Evolutionary conservation across 2,113 vertebrate genomes (phyloP).

Genomic region (Brachyhypopomus occidentalis): DNA sequence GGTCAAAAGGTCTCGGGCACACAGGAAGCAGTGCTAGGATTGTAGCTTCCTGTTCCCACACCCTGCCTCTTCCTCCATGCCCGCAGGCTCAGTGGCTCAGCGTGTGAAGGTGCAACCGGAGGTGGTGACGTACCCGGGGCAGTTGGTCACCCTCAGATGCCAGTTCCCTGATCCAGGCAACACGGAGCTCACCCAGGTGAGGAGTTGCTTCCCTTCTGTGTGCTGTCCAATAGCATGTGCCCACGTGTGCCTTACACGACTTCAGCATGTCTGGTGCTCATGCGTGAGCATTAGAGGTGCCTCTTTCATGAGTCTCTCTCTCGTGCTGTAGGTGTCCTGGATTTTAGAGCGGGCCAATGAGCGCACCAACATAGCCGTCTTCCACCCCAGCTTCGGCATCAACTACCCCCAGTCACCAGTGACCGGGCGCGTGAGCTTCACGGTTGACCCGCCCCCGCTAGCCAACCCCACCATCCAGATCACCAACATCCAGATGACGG

Average conservation of each 20-base stretch:
- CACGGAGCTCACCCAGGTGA: conserved; percentile 68
- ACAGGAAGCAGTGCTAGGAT: conserved; percentile 6
- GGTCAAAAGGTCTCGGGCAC: background rate
- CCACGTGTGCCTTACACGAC: background rate
- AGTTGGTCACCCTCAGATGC: conserved; percentile 76
- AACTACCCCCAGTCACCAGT: conserved; percentile 72
- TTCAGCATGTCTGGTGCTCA: too few relatives aligned
- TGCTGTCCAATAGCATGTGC: too few relatives aligned
- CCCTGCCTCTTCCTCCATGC: conserved; percentile 6
- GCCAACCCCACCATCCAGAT: conserved; percentile 78
- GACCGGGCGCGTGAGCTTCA: conserved; percentile 69
- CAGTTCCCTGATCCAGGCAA: conserved; percentile 65
- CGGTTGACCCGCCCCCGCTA: conserved; percentile 50
- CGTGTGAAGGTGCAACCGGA: conserved; percentile 74
- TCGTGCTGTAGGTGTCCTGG: conserved; percentile 79
- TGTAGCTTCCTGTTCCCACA: conserved; percentile 20
- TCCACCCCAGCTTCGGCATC: conserved; percentile 71
- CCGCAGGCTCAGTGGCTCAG: conserved; percentile 68
- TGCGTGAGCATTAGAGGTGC: too few relatives aligned
- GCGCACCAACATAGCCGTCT: conserved; percentile 77
- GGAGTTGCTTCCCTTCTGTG: conserved; percentile 24
- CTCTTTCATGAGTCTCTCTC: conserved; percentile 9
- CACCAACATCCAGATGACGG: conserved; percentile 66
- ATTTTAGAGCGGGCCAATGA: conserved; percentile 63
- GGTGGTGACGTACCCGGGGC: conserved; percentile 75